A percentile compares a stretch with the other conserved stretches of the same genome.
Evolutionary conservation across 2,113 vertebrate genomes (phyloP).

Genomic region (Podilymbus podiceps): DNA sequence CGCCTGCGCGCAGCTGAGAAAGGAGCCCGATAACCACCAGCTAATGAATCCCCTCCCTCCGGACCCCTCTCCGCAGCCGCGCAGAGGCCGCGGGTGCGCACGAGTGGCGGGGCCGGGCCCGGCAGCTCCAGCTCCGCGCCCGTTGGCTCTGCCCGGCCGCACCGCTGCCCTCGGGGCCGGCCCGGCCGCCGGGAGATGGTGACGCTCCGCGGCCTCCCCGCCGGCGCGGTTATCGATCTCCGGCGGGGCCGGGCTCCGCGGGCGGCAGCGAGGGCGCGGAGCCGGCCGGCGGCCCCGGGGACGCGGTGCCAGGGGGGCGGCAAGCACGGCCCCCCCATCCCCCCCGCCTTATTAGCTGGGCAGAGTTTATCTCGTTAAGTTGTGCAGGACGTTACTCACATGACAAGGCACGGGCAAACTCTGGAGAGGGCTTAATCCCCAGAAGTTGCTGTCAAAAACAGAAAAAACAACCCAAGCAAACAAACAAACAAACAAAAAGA

Average conservation of each 20-base stretch:
- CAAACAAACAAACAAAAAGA: too few species aligned
- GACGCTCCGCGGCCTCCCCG: background rate
- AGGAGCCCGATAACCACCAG: background rate
- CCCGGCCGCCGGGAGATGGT: background rate
- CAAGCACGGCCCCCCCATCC: background rate
- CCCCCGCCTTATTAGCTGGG: background rate
- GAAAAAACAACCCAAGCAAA: too few species aligned
- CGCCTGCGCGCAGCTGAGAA: background rate
- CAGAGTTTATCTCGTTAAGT: conserved; percentile 46
- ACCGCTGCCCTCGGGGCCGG: background rate
- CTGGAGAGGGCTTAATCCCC: conserved; percentile 73
- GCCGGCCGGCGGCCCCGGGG: background rate
- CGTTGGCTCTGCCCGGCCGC: background rate
- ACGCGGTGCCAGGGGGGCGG: background rate
- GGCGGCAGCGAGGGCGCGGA: background rate
- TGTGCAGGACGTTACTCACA: conserved; percentile 53
- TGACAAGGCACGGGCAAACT: conserved; percentile 68
- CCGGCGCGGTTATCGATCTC: background rate
- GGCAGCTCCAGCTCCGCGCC: background rate
- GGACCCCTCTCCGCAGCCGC: background rate
- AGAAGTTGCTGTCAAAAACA: conserved; percentile 42
- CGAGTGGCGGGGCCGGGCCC: background rate
- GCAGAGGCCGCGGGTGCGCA: background rate
- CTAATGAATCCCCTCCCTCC: background rate
- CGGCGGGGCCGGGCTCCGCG: background rate